These are phyloP conservation scores for Spisula solida DNA, from an alignment of 2,888 invertebrate species.

Conservation along the genomic window DNA sequence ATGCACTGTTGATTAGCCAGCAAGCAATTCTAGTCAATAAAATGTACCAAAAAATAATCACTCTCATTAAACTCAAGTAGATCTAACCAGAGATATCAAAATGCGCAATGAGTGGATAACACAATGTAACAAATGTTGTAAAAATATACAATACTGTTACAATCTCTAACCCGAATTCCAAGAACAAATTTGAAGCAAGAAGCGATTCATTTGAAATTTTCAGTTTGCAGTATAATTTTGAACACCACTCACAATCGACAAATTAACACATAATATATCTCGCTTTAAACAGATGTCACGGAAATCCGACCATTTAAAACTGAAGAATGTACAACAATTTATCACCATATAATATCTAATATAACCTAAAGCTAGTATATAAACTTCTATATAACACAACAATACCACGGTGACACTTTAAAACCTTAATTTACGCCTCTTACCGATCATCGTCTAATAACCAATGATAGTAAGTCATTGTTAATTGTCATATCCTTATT, in stretches of 20 bases:
- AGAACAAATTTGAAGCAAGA: not conserved
- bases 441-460: not conserved
- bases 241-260: not conserved
- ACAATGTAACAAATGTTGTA: not conserved
- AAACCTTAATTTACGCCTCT: not conserved
- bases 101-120: not conserved
- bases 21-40: not conserved
- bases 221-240: not conserved
- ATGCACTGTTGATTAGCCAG: not conserved
- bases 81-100: not conserved
- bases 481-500: constrained; percentile 8
- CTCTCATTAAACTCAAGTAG: not conserved
- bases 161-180: not conserved
- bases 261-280: constrained; percentile 3
- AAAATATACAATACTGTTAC: not conserved
- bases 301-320: constrained; percentile 25
- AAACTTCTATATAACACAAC: not conserved
- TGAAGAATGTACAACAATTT: constrained; percentile 2
- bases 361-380: constrained; percentile 3
- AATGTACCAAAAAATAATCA: not conserved
- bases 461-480: not conserved
- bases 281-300: constrained; percentile 18
- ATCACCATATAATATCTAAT: constrained; percentile 8
- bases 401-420: not conserved
- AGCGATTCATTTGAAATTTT: not conserved